A percentile compares a stretch with the other conserved stretches of the same genome.
phyloP scores from a whole-genome alignment of 2,888 invertebrate species.

The Pemphredon lugubris region DNA sequence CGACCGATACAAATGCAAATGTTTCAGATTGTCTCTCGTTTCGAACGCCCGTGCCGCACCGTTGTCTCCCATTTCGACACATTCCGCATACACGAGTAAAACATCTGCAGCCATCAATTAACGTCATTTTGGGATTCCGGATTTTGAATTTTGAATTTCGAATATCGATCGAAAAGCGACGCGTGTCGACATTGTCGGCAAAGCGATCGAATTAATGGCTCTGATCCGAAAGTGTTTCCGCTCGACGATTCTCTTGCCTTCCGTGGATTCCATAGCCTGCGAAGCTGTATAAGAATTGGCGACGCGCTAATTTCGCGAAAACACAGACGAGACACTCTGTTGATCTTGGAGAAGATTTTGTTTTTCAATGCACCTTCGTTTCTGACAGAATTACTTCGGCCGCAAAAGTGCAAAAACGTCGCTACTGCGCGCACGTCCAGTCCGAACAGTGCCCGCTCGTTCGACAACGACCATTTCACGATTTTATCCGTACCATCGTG shows the following conservation, averaged over 20 bases:
- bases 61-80: slow-evolving; percentile 17
- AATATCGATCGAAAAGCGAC: slow-evolving; percentile 26
- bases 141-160: no score
- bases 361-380: neutral
- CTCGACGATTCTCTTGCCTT: no score
- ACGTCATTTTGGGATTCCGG: no score
- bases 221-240: no score
- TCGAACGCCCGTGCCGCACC: neutral
- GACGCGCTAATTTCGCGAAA: slow-evolving; percentile 39
- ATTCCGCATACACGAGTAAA: slow-evolving; percentile 38
- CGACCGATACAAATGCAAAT: slow-evolving; percentile 45
- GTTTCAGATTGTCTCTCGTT: neutral
- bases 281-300: neutral
- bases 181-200: slow-evolving; percentile 9
- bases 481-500: neutral
- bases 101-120: slow-evolving; percentile 28
- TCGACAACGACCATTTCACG: neutral
- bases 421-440: neutral
- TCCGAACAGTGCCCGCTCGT: neutral
- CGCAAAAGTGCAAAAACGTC: slow-evolving; percentile 17
- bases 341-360: neutral
- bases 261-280: neutral
- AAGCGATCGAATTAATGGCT: slow-evolving; percentile 20
- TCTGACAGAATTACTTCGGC: slow-evolving; percentile 12
- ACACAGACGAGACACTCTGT: slow-evolving; percentile 27